Base-by-base conservation (phyloP, 92 coral and sea anemone genomes). In the Epizoanthus fatuus region DNA sequence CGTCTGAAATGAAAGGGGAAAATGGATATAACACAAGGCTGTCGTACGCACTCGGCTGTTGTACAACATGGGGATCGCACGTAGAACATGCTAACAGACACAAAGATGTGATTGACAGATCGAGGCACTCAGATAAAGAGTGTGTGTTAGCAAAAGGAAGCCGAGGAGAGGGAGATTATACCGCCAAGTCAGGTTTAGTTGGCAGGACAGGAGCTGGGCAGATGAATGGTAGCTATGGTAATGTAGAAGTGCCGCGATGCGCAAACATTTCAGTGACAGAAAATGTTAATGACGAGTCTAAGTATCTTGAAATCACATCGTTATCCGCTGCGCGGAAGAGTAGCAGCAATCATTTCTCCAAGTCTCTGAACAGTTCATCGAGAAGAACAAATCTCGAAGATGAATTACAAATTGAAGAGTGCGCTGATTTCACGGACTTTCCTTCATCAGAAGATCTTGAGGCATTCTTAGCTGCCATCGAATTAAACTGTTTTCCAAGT, bases 371-470 rank as follows among this genome's bases (percentile, higher is more conserved):
- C 17, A 49, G 51, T 7, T 60, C 25, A 56, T 62, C 82, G 38
- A 20, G 17, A 40, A 20, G 17, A 40, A 20, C 20, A 6, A 11
- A 19, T 16, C 7, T 40, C 39, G 69, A 20, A 38, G 51, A 75
- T 14, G 58, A 37, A 13, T 38, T 29, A 4, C 25, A 55, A 37
- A 75, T 13, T 29, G 67, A 79, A 2, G 79, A 62, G 22, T 44
- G 22, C 45, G 77, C 70, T 5, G 84, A 84, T 15, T 74, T 84
- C 20, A 59, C 82, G 1, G 95, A 92, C 66, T 85, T 92, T 62
- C 95, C 89, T 4, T 87, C 96, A 44, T 90, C 92, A 2, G 96
- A 93, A 67, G 93, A 93, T 66, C 81, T 93, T 64, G 89, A 90
- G 45, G 93, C 81, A 3, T 90, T 93, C 66, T 83, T 90, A 73